Percentiles rank a stretch among this genome's conserved stretches.
phyloP scores from a whole-genome alignment of 2,797 vertebrate genomes.

The Lates japonicus region DNA sequence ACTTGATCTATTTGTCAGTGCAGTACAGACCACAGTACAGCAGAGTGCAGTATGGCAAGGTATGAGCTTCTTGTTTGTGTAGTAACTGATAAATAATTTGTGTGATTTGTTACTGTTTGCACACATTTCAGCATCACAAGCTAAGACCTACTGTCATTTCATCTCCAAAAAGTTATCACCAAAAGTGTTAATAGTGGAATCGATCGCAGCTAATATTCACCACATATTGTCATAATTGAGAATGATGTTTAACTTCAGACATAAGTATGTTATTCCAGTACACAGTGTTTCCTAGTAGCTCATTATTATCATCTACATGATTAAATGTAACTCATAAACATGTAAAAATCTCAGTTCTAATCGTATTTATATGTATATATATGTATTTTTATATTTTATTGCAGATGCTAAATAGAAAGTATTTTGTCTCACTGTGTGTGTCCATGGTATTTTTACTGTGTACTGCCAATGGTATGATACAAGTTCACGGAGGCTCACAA shows the following conservation, averaged over 20 bases:
- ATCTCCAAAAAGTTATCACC: too few species aligned
- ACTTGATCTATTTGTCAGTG: neutral
- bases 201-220: neutral
- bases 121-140: neutral
- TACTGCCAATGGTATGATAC: constrained; percentile 35
- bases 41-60: neutral
- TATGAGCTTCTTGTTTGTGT: neutral
- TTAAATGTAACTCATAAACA: constrained; percentile 26
- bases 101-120: neutral
- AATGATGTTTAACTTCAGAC: neutral
- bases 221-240: too few species aligned
- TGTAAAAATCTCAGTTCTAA: constrained; percentile 12
- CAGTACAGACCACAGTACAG: neutral
- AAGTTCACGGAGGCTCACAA: constrained; percentile 60
- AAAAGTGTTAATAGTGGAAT: neutral
- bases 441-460: constrained; percentile 29
- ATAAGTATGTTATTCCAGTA: neutral
- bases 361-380: too few species aligned
- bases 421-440: constrained; percentile 27
- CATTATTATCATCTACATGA: constrained; percentile 5
- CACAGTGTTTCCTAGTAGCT: neutral
- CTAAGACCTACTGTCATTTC: neutral
- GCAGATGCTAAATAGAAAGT: constrained; percentile 20
- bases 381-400: too few species aligned
- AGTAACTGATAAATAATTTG: neutral